These are phyloP conservation scores for Neodiprion pinetum DNA, from an alignment of 1,140 invertebrate species.

Conservation along the genomic window DNA sequence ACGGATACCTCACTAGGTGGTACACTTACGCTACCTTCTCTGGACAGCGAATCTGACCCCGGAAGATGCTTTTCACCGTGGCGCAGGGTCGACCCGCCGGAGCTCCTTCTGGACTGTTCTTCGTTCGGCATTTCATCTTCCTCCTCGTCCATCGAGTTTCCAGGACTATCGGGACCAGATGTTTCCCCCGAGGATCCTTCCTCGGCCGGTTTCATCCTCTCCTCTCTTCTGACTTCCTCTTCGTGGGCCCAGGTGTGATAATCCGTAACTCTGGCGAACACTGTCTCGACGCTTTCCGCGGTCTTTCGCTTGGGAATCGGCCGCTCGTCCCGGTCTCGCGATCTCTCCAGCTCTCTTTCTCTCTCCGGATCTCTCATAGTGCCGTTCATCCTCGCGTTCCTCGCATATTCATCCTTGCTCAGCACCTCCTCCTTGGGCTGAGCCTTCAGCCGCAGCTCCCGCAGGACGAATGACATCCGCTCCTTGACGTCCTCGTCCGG, in stretches of 20 bases:
- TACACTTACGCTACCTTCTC: conserved; percentile 57
- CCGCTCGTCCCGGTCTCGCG: conserved; percentile 44
- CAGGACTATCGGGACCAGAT: conserved; percentile 84
- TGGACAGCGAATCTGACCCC: conserved; percentile 50
- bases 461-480: conserved; percentile 77
- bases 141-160: conserved; percentile 76
- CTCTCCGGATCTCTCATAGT: conserved; percentile 43
- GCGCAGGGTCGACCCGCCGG: conserved; percentile 51
- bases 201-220: conserved; percentile 55
- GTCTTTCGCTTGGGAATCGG: conserved; percentile 56
- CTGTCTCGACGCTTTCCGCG: conserved; percentile 52
- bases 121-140: conserved; percentile 59
- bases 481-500: conserved; percentile 77
- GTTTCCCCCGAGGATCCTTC: conserved; percentile 80
- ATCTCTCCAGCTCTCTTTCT: conserved; percentile 36
- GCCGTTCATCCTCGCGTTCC: conserved; percentile 43
- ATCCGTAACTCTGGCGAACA: conserved; percentile 62
- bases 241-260: conserved; percentile 60
- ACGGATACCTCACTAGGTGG: conserved; percentile 54
- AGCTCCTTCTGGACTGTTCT: conserved; percentile 48
- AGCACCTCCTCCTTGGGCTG: conserved; percentile 48
- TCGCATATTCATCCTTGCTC: conserved; percentile 37
- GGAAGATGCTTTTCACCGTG: conserved; percentile 50
- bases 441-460: conserved; percentile 76
- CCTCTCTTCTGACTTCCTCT: conserved; percentile 60